Evolutionary conservation across 2,888 invertebrate genomes (phyloP), one percentile per base, ranked within the genome.

Genomic region (Eristalis arbustorum): DNA sequence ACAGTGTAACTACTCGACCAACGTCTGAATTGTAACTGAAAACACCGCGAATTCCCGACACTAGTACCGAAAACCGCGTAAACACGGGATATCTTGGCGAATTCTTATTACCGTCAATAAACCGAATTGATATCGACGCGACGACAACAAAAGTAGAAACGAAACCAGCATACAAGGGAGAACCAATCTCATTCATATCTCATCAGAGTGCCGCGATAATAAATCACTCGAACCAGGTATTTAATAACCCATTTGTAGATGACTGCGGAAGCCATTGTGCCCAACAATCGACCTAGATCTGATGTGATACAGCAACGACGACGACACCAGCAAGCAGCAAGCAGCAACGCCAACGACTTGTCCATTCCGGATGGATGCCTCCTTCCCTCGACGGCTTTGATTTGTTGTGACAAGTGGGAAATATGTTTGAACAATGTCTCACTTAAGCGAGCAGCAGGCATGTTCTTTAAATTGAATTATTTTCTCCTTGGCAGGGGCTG

Each of bases 201-300:
- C 67, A 37, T 62, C 72, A 63, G 57, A n/a, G 37, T 25, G 64
- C 42, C 61, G 77, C 64, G 73, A 69, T 81, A 81, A 81, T 77
- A 85, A 85, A 81, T 73, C 77, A 85, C 85, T 85, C 40, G 68
- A 78, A 82, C 49, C 85, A 85, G 85, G 85, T 85, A 85, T 85
- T 85, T 81, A 85, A 31, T 74, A 82, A 82, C 82, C 85, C 82
- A 82, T 85, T 85, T 76, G 68, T 28, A 49, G 68, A 56, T 42
- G 68, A 64, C 71, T 64, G 76, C 84, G 84, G 85, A 85, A 85
- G 85, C 40, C 59, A 75, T 74, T 69, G 74, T 69, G 68, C 28
- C n/a, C 37, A 69, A 14, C 73, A 77, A 56, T 37, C 71, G 85
- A 77, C 85, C 85, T 82, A 85, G 73, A 85, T 85, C 66, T 28